Evolutionary conservation across 2,113 vertebrate species (phyloP), one percentile per base, ranked within the genome.

Genomic region (Atherinomorus stipes): DNA sequence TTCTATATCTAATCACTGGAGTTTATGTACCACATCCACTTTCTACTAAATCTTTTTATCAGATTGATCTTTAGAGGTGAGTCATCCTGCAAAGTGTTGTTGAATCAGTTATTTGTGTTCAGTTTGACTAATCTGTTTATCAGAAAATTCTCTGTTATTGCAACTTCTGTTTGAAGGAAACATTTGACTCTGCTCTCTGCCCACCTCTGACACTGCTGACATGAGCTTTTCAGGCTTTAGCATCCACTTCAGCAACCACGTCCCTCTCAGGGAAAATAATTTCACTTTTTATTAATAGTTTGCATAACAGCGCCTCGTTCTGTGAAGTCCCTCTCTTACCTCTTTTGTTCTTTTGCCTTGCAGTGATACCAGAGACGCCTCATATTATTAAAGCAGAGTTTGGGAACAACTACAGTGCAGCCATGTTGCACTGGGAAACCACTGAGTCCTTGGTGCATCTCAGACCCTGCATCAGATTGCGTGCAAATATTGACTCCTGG

Each of bases 311-410:
- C 1, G 31, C 31, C 5, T 31, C 28, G 7, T 31, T 7, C 3
- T 31, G 28, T 3, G 28, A 31, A 31, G 28, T 31, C 28, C 3
- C 28, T 28, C 28, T 3, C 31, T 34, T 19, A 19, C 15, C 31
- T 18, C 12, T 7, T 65, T 9, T 62, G 9, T 70, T 34, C 4
- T 31, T 64, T 73, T 74, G 1, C 63, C 11, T 71, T 73, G 13
- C 74, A 94, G 93, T 90, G n/a, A 89, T 93, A 53, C 94, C 93
- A 34, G 88, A 89, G 31, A 79, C 71, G 4, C 94, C 94, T 62
- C 21, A 10, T 4, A 91, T 94, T 22, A 45, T 13, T 4, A 49
- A 52, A 4, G 31, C 91, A 42, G 58, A 56, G 11, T 93, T 93
- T 79, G n/a, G 11, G 16, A 87, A 84, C 49, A 5, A 54, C 21